Evolutionary conservation across 2,797 vertebrate species (phyloP).

Genomic region (Anabas testudineus): DNA sequence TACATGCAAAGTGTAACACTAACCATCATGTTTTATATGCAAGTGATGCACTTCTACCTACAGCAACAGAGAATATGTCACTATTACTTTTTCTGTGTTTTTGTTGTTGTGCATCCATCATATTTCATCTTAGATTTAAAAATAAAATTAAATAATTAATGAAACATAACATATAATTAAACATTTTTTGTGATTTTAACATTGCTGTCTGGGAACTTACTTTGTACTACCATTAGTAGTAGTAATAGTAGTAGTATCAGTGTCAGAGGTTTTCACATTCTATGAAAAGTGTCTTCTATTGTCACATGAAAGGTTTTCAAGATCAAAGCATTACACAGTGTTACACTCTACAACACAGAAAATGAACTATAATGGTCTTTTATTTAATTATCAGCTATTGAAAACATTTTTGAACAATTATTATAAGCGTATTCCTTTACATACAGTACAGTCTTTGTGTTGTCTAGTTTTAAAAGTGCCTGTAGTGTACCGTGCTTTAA

Average conservation of each 20-base stretch:
- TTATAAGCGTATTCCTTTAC: background rate
- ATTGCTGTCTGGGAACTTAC: background rate
- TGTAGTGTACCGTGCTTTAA: background rate
- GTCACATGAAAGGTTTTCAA: background rate
- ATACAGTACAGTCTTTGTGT: background rate
- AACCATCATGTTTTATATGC: constrained; percentile 27
- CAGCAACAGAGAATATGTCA: background rate
- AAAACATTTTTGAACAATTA: background rate
- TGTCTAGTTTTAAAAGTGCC: background rate
- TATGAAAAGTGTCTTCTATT: background rate
- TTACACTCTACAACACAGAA: background rate
- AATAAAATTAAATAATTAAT: too few species aligned
- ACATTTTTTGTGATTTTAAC: too few species aligned
- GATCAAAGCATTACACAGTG: too few species aligned
- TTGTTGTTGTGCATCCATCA: background rate
- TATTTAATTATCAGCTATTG: background rate
- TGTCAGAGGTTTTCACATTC: background rate
- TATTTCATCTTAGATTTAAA: too few species aligned
- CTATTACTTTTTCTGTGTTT: background rate
- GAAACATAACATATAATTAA: too few species aligned
- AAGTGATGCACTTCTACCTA: constrained; percentile 9
- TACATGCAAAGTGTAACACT: constrained; percentile 2
- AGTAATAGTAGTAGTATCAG: too few species aligned
- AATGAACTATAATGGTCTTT: background rate
- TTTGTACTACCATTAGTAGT: too few species aligned